Evolutionary conservation across 1,140 invertebrate species (phyloP).

Genomic region (Dinoponera quadriceps): DNA sequence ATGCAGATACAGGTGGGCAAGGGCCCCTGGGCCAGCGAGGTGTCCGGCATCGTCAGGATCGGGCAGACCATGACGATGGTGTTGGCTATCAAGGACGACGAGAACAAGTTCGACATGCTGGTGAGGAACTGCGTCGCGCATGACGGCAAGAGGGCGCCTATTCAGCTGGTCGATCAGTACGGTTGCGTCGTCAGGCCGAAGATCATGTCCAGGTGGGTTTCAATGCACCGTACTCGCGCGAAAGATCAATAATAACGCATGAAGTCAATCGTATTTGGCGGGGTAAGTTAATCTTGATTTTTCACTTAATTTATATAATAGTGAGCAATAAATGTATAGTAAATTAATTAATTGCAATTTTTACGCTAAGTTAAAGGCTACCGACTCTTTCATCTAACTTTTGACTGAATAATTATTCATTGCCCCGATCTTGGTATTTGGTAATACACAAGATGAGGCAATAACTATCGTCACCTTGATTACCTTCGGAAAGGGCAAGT

Average conservation of each 20-base stretch:
- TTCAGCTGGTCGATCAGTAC: conserved; percentile 96
- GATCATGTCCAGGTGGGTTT: conserved; percentile 91
- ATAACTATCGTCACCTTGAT: no score
- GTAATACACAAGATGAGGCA: no score
- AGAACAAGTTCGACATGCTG: conserved; percentile 98
- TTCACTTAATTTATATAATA: no score
- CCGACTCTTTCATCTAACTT: no score
- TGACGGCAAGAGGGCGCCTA: conserved; percentile 96
- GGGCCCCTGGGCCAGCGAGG: conserved; percentile 97
- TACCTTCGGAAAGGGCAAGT: no score
- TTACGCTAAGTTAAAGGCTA: no score
- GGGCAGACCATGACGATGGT: conserved; percentile 99
- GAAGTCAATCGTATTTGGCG: neutral
- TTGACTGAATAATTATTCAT: no score
- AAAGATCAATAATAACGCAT: neutral
- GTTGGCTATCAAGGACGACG: conserved; percentile 96
- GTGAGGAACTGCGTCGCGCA: conserved; percentile 97
- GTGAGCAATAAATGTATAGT: no score
- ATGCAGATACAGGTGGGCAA: conserved; percentile 98
- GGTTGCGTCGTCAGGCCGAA: conserved; percentile 97
- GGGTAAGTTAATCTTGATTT: neutral
- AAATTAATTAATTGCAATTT: no score
- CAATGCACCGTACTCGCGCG: neutral
- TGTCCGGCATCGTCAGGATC: conserved; percentile 97
- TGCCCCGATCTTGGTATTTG: no score